Evolutionary conservation across 2,113 vertebrate genomes (phyloP).

Genomic region (Willisornis vidua): DNA sequence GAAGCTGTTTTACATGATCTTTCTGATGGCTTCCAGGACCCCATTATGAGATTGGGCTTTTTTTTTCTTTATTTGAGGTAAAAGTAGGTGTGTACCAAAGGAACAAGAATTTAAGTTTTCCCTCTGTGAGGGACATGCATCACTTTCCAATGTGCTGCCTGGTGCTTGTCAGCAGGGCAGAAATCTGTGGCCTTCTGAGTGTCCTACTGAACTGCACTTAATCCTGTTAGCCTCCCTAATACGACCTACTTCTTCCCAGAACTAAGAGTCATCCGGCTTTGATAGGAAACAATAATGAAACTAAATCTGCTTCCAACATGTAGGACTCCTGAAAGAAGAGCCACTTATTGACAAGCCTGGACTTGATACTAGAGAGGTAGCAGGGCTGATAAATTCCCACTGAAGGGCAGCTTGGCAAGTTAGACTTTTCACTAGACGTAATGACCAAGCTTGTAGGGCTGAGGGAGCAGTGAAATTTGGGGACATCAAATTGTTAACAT

Average conservation of each 20-base stretch:
- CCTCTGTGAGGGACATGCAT: background rate
- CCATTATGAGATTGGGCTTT: fast-evolving
- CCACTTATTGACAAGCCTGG: background rate
- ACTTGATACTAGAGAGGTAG: background rate
- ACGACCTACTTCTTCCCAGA: conserved; percentile 42
- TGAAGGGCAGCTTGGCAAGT: background rate
- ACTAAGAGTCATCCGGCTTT: conserved; percentile 2
- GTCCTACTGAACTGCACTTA: conserved; percentile 47
- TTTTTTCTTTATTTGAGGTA: background rate
- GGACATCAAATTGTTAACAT: background rate
- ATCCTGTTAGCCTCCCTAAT: conserved; percentile 38
- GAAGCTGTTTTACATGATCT: background rate
- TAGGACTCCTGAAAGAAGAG: background rate
- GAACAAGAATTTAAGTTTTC: background rate
- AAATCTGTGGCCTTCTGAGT: background rate
- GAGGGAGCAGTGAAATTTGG: background rate
- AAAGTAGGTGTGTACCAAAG: background rate
- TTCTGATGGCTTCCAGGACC: background rate
- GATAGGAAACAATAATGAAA: background rate
- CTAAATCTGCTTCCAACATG: conserved; percentile 1
- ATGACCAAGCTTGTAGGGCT: background rate
- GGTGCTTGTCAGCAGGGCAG: background rate
- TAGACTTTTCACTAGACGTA: background rate
- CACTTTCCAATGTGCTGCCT: background rate
- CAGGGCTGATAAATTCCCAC: background rate